Evolutionary conservation across 2,888 invertebrate genomes (phyloP), one percentile per base, ranked within the genome.

Genomic region (Lepetodrilus schrolli): DNA sequence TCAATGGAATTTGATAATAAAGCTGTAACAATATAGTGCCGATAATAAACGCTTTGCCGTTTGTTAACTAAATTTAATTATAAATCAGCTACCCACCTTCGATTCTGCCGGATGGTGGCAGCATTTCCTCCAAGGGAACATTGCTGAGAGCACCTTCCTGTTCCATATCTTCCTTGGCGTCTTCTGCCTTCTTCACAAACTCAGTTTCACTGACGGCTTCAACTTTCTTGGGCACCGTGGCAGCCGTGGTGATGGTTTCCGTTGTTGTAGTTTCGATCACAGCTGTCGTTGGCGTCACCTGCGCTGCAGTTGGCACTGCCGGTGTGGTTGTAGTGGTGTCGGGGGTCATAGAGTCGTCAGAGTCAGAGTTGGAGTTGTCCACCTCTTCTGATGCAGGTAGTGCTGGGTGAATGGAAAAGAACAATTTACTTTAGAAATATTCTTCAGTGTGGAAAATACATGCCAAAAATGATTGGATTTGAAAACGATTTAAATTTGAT

Each of bases 101-200:
- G 21, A 68, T 68, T 10, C 68, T 13, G n/a, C 68, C 68, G 0
- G 68, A 58, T 21, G 58, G 26, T 20, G 68, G 68, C 26, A 68
- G 26, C 68, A 68, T 68, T 47, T 68, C 68, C 17, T 68, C 68
- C 7, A 68, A 47, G 13, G 68, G 43, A 21, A 68, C 68, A 26
- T 47, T 47, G 30, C 68, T 68, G 43, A 68, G 68, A 21, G 68
- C 68, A 23, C 43, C 43, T 26, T 68, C 68, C n/a, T 21, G 43
- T 47, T 38, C 47, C 23, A 43, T 43, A 23, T 68, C 47, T 23
- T 47, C 23, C 47, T 68, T 68, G 43, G 23, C 47, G 7, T 38
- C 43, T n/a, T 23, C 30, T 4, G 26, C 30, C 5, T 23, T 34
- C 3, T 23, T 10, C 4, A n/a, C 23, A n/a, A n/a, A n/a, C n/a